phyloP scores from a whole-genome alignment of 2,797 vertebrate species.

The Microcaecilia unicolor region DNA sequence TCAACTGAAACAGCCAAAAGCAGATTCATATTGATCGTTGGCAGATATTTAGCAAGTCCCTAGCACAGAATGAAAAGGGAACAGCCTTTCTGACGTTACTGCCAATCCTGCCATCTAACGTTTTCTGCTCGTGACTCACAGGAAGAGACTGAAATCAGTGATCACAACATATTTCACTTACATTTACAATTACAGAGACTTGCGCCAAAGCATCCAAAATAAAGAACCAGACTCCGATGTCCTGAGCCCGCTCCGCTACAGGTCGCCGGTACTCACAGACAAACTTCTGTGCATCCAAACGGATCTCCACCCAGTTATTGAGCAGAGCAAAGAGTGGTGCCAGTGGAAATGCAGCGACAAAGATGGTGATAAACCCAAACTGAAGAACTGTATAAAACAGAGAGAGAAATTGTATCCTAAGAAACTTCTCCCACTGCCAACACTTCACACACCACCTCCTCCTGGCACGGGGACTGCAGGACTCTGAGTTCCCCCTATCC shows the following conservation, averaged over 20 bases:
- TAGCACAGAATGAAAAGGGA: no score
- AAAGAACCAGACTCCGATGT: conserved; percentile 67
- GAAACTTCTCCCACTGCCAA: not conserved
- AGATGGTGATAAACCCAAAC: conserved; percentile 73
- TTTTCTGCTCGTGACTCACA: no score
- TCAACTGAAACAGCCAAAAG: no score
- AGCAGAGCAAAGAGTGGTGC: conserved; percentile 65
- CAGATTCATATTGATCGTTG: no score
- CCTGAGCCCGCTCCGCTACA: conserved; percentile 57
- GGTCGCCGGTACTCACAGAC: conserved; percentile 63
- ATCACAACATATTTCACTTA: no score
- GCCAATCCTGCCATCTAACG: no score
- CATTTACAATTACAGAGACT: conserved; percentile 58
- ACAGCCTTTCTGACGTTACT: no score
- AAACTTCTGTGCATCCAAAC: conserved; percentile 64
- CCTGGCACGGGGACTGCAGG: no score
- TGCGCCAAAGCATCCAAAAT: conserved; percentile 64
- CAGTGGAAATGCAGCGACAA: conserved; percentile 64
- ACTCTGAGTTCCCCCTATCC: no score
- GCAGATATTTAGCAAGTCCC: no score
- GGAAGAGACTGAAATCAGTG: no score
- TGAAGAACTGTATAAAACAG: conserved; percentile 48
- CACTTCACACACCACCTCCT: not conserved
- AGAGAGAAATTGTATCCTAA: not conserved
- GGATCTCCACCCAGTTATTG: conserved; percentile 68